Evolutionary conservation across 1,140 invertebrate species (phyloP), one percentile per base, ranked within the genome.

Genomic region (Paralvinella palmiformis): DNA sequence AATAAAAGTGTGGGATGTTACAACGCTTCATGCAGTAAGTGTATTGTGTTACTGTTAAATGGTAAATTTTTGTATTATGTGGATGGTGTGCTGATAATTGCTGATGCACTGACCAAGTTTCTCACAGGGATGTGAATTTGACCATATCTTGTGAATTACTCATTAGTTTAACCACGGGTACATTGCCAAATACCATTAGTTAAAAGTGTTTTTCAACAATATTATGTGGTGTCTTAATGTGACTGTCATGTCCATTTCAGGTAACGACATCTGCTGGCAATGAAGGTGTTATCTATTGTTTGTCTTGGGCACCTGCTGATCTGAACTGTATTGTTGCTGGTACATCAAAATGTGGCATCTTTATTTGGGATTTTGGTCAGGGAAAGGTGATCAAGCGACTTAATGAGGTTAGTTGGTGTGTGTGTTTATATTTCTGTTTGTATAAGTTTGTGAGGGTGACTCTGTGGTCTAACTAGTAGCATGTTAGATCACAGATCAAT

Each of bases 1-100:
- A 27, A 73, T 84, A 5, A 83, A 83, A 74, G 68, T 83, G 2
- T 84, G 83, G 83, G 76, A 80, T 65, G 73, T 82, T n/a, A 76
- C 73, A 37, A 74, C 79, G 13, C 69, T 82, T 70, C 71, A 69
- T 56, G 69, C 73, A 55, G 78, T 80, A 68, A 77, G 74, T 70
- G 55, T 52, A 22, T n/a, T 22, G 24, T 52, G 10, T 48, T 52
- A 52, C 20, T 52, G 2, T n/a, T n/a, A n/a, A n/a, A n/a, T n/a
- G 3, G 48, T 2, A n/a, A 13, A 22, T 3, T n/a, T 22, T 52
- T 4, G 3, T 52, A 52, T 52, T 52, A 52, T n/a, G n/a, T n/a
- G n/a, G n/a, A n/a, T n/a, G n/a, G n/a, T n/a, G n/a, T n/a, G n/a
- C n/a, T n/a, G n/a, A n/a, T n/a, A n/a, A n/a, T n/a, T n/a, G n/a